A percentile compares a stretch with the other conserved stretches of the same genome.
Evolutionary conservation across 2,888 invertebrate species (phyloP).

Genomic region (Microchrysa polita): DNA sequence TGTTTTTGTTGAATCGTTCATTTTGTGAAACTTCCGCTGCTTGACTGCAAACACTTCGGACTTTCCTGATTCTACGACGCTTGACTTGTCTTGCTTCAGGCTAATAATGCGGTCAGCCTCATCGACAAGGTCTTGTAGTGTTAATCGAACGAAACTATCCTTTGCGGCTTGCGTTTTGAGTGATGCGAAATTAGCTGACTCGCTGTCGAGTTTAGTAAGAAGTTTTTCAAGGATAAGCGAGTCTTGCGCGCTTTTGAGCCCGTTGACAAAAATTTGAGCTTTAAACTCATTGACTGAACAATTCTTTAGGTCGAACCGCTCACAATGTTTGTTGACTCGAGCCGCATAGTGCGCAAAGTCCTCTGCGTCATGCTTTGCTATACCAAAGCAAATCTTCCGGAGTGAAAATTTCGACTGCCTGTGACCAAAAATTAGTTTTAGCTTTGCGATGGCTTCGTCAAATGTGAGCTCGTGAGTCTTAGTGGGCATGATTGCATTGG

Average conservation of each 20-base stretch:
- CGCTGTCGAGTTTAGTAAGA: conserved; percentile 29
- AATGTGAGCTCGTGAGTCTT: conserved; percentile 8
- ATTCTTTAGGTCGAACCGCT: not conserved
- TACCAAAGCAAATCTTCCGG: too few relatives aligned
- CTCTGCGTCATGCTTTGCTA: not conserved
- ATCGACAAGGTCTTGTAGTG: not conserved
- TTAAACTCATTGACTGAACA: conserved; percentile 2
- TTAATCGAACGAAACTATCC: conserved; percentile 9
- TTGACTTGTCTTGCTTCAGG: not conserved
- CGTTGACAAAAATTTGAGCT: conserved; percentile 22
- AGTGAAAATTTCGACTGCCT: conserved; percentile 14
- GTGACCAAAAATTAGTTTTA: conserved; percentile 1
- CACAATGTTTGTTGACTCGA: conserved; percentile 5
- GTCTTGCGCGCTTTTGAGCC: not conserved
- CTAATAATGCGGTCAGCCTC: not conserved
- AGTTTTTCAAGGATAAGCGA: conserved; percentile 22
- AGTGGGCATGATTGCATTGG: not conserved
- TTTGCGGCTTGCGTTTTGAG: conserved; percentile 5
- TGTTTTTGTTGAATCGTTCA: not conserved
- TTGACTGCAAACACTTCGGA: not conserved
- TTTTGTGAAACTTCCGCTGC: not conserved
- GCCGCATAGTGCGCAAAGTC: too few relatives aligned
- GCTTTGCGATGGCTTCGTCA: conserved; percentile 2
- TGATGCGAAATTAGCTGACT: conserved; percentile 6
- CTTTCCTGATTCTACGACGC: not conserved